Conservation (phyloP, 2,797 vertebrate genomes). For the Cossypha heuglini region DNA sequence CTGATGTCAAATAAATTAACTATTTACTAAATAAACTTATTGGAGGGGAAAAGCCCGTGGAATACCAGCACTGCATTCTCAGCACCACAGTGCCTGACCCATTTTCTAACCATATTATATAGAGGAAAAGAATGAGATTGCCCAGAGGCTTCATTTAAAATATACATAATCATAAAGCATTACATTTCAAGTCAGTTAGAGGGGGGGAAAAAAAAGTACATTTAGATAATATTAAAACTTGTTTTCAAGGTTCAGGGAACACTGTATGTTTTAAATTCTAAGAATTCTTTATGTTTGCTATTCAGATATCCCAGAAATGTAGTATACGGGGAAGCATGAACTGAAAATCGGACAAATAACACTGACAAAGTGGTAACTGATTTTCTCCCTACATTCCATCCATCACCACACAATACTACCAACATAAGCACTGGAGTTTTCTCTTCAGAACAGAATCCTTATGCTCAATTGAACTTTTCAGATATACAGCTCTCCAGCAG, state of each 20-base stretch:
- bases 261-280: not conserved
- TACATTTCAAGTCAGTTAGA: not conserved
- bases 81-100: not conserved
- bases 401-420: not conserved
- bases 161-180: not conserved
- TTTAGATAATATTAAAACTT: not conserved
- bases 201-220: fast-evolving
- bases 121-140: not conserved
- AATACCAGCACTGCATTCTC: not conserved
- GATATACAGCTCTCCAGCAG: not conserved
- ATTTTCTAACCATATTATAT: not conserved
- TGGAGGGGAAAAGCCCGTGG: fast-evolving
- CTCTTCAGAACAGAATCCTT: not conserved
- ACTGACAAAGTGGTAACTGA: not conserved
- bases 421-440: not conserved
- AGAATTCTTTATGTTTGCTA: not conserved
- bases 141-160: not conserved
- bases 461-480: not conserved
- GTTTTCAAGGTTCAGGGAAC: not conserved
- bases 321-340: not conserved
- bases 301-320: not conserved
- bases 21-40: not conserved
- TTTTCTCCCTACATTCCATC: not conserved
- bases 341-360: not conserved
- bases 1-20: not conserved